Evolutionary conservation across 2,113 vertebrate species (phyloP), one percentile per base, ranked within the genome.

Genomic region (Leptobrachium leishanense): DNA sequence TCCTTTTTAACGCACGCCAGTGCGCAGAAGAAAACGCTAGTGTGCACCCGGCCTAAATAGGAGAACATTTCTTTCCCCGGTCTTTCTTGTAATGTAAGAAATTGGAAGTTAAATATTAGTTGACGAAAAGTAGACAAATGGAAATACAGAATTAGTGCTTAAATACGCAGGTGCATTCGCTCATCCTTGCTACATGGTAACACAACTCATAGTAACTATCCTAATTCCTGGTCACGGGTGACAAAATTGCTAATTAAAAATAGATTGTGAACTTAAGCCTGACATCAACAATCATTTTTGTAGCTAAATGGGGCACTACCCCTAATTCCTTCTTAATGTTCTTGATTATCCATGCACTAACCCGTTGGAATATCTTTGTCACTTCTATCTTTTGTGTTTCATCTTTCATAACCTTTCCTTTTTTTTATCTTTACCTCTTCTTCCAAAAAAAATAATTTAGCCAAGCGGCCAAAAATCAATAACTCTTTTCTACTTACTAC

Each of bases 201-300:
- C 20, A 42, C 12, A 3, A 11, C 64, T 73, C 46, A 11, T 39
- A 2, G 10, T 80, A 53, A 68, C 53, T 54, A n/a, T 81, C 65
- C 42, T 50, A 59, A 65, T 74, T 74, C 74, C 50, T 80, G 78
- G 78, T 80, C 78, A 81, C 78, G 73, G 78, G 74, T 81, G 78
- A 81, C 78, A 81, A 81, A 74, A 74, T 63, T 68, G 72, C 72
- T 81, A 81, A 81, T 81, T 81, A 81, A 81, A 79, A 74, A 74
- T 81, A 81, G 78, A 81, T 81, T 81, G 78, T 81, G 68, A 81
- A 81, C 78, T 74, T 81, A 81, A 81, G 78, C 72, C 71, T 69
- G 67, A 64, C 78, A 81, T 74, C 78, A 74, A 68, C 65, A 81
- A 81, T 81, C 78, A 74, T 74, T 68, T 74, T 81, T 74, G 76